phyloP scores from a whole-genome alignment of 2,888 invertebrate species.

The Agrochola lota region DNA sequence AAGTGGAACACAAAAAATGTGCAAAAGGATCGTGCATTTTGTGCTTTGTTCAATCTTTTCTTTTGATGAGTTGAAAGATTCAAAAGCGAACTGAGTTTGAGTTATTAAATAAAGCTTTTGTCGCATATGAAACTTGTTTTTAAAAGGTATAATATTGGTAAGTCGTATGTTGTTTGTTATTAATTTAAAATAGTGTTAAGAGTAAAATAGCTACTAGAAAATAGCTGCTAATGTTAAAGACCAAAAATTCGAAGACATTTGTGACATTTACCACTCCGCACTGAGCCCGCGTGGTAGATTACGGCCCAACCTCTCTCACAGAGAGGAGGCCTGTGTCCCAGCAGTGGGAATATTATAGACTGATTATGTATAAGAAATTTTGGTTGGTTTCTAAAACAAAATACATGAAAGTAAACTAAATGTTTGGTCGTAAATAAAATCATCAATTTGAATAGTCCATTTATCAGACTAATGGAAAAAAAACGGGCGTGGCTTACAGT shows the following conservation, averaged over 20 bases:
- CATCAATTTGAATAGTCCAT: background rate
- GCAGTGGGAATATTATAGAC: too few species aligned
- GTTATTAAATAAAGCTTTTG: background rate
- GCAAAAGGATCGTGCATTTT: constrained; percentile 6
- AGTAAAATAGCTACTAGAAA: background rate
- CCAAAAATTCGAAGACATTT: too few species aligned
- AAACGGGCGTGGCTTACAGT: too few species aligned
- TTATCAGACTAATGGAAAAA: background rate
- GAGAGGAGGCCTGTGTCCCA: too few species aligned
- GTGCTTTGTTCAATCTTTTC: background rate
- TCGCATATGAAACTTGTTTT: background rate
- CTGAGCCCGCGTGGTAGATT: too few species aligned
- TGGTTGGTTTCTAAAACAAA: background rate
- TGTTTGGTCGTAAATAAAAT: background rate
- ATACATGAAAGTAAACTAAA: background rate
- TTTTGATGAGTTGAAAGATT: constrained; percentile 6
- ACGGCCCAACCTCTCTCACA: too few species aligned
- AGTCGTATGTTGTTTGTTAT: background rate
- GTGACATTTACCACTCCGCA: too few species aligned
- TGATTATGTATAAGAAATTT: background rate
- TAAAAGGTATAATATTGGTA: too few species aligned
- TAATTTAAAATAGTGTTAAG: background rate
- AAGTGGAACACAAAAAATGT: background rate
- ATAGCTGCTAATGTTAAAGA: too few species aligned
- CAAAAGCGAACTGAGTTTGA: background rate